Conservation (phyloP, 2,797 vertebrate species). For the Pyrrhura leucotis region DNA sequence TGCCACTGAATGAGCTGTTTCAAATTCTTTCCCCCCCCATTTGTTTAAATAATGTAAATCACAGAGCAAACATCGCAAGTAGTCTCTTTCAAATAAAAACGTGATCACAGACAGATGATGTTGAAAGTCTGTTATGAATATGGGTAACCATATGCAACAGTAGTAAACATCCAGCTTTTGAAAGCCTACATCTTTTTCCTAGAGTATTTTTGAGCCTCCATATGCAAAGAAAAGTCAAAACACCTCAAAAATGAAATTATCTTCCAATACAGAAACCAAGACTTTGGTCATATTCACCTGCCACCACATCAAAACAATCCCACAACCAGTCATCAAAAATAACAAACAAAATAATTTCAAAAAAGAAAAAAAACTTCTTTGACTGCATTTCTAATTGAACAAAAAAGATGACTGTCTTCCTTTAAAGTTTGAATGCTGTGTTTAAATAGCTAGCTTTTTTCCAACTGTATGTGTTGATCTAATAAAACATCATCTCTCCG, state of each 20-base stretch:
- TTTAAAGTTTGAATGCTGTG: background rate
- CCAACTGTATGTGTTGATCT: background rate
- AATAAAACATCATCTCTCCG: background rate
- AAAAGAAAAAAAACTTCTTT: background rate
- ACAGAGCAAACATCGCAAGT: conserved; percentile 60
- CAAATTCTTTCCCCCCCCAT: background rate
- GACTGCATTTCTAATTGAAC: background rate
- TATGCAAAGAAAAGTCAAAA: background rate
- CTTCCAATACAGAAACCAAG: background rate
- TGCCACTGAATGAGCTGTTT: conserved; percentile 61
- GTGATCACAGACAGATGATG: conserved; percentile 16
- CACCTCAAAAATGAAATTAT: background rate
- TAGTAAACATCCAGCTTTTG: background rate
- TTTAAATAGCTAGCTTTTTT: background rate
- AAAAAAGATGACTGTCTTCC: background rate
- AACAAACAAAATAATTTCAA: background rate
- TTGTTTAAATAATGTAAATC: conserved; percentile 63
- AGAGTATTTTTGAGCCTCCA: background rate
- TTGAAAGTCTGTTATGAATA: conserved; percentile 5
- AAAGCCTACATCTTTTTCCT: background rate
- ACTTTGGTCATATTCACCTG: background rate
- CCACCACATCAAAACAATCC: background rate
- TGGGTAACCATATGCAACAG: background rate
- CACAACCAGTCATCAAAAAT: background rate
- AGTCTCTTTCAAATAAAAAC: conserved; percentile 49